Conservation (phyloP, 2,797 vertebrate species). For the Rhynchonycteris naso region DNA sequence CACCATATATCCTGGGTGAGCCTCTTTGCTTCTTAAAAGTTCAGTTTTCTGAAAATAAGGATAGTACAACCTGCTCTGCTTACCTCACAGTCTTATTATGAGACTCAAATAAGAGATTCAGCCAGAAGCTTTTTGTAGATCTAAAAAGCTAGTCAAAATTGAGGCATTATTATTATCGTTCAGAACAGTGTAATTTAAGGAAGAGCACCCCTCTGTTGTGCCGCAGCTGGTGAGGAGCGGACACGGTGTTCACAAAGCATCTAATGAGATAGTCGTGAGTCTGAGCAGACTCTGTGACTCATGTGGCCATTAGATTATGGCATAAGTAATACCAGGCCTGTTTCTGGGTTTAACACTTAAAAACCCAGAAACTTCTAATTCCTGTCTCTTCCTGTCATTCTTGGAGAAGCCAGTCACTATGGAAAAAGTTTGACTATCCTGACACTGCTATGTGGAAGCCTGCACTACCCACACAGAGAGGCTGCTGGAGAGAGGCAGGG, state of each 20-base stretch:
- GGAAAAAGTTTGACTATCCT: neutral
- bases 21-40: constrained; percentile 29
- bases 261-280: neutral
- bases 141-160: constrained; percentile 51
- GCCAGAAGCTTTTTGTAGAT: constrained; percentile 14
- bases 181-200: neutral
- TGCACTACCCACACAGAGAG: neutral
- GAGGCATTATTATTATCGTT: neutral
- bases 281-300: neutral
- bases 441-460: neutral
- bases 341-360: neutral
- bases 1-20: neutral
- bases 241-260: neutral
- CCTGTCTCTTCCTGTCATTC: neutral
- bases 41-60: neutral
- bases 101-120: constrained; percentile 6
- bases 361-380: neutral
- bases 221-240: neutral
- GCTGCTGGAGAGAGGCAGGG: neutral
- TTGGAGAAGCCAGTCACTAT: neutral
- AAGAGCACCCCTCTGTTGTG: neutral
- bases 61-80: neutral
- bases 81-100: neutral
- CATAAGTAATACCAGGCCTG: neutral
- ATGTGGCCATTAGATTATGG: neutral